phyloP scores from a whole-genome alignment of 2,888 invertebrate genomes.

The Ophion slaviceki region DNA sequence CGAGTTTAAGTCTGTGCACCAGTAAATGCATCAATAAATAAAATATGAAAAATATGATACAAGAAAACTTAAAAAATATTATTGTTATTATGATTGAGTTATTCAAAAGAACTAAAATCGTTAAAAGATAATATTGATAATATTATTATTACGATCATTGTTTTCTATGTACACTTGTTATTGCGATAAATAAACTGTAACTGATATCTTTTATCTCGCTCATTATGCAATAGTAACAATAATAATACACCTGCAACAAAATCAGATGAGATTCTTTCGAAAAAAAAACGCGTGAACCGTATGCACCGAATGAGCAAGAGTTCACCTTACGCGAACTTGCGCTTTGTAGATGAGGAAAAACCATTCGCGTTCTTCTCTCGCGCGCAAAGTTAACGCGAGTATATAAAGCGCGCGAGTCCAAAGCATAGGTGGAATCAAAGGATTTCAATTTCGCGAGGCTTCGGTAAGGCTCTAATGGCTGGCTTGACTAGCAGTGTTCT shows the following conservation, averaged over 20 bases:
- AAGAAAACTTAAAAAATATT: too few species aligned
- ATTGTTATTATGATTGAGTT: too few species aligned
- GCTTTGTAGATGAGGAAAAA: not conserved
- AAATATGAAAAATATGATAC: too few species aligned
- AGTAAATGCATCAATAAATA: too few species aligned
- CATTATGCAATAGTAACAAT: too few species aligned
- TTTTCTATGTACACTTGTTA: too few species aligned
- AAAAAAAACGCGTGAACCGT: not conserved
- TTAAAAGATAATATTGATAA: too few species aligned
- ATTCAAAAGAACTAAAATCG: too few species aligned
- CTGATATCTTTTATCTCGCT: too few species aligned
- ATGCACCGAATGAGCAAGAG: not conserved
- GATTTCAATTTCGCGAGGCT: slow-evolving; percentile 65
- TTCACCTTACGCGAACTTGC: not conserved
- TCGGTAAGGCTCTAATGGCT: slow-evolving; percentile 60
- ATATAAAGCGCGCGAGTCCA: slow-evolving; percentile 8
- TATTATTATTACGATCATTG: too few species aligned
- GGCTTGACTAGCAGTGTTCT: slow-evolving; percentile 50
- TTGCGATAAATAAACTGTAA: too few species aligned
- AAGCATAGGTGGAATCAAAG: slow-evolving; percentile 62
- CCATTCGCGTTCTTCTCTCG: slow-evolving; percentile 11
- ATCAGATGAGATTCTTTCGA: not conserved
- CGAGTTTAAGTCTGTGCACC: too few species aligned
- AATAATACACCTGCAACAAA: not conserved
- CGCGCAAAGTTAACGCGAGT: not conserved